A percentile compares a stretch with the other conserved stretches of the same genome.
phyloP scores from a whole-genome alignment of 2,113 vertebrate species.

The Lethenteron camtschaticum region DNA sequence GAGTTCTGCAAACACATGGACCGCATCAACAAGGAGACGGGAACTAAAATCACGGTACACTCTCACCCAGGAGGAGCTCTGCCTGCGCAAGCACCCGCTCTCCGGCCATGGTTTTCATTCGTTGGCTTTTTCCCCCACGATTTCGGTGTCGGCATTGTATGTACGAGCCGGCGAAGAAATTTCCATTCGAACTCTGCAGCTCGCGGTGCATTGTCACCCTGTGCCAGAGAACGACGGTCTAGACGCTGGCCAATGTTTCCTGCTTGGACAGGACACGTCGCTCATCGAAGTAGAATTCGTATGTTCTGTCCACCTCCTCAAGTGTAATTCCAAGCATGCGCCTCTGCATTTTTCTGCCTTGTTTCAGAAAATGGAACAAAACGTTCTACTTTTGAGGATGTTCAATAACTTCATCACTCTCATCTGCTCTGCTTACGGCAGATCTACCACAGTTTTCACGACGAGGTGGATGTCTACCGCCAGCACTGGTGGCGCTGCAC shows the following conservation, averaged over 20 bases:
- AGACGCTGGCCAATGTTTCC: too few relatives aligned
- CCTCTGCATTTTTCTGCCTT: not conserved
- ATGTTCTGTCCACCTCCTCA: too few relatives aligned
- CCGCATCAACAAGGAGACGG: conserved; percentile 54
- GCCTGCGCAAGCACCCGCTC: too few relatives aligned
- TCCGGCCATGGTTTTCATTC: too few relatives aligned
- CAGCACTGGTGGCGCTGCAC: conserved; percentile 86
- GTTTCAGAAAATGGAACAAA: not conserved
- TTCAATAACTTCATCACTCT: not conserved
- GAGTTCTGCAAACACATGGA: conserved; percentile 91
- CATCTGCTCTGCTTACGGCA: conserved; percentile 13
- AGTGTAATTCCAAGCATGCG: too few relatives aligned
- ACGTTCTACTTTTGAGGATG: not conserved
- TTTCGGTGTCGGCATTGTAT: not conserved
- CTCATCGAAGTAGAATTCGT: too few relatives aligned
- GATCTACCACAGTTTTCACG: conserved; percentile 58
- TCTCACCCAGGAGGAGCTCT: not conserved
- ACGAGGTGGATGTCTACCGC: conserved; percentile 66
- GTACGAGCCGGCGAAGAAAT: too few relatives aligned
- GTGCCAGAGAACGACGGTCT: too few relatives aligned
- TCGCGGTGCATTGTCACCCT: too few relatives aligned
- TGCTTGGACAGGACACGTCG: too few relatives aligned
- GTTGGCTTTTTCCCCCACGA: not conserved
- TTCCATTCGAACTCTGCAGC: too few relatives aligned
- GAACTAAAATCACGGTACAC: conserved; percentile 58